Evolutionary conservation across 1,140 invertebrate genomes (phyloP).

Genomic region (Elymnias hypermnestra): DNA sequence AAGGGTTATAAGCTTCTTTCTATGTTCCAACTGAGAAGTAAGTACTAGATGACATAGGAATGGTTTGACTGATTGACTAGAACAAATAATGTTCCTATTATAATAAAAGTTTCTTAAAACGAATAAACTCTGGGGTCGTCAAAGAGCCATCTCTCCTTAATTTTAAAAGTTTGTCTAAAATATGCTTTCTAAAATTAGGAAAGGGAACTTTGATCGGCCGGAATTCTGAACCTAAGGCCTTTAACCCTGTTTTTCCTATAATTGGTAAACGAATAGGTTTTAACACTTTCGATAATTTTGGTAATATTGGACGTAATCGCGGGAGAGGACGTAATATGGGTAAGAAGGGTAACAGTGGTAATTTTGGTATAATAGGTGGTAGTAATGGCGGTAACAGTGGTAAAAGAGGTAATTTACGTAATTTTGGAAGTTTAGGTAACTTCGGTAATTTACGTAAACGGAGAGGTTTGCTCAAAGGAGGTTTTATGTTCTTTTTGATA

Average conservation of each 20-base stretch:
- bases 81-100: no score
- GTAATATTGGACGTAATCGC: conserved; percentile 27
- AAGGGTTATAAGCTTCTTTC: no score
- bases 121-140: conserved; percentile 38
- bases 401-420: conserved; percentile 21
- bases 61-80: no score
- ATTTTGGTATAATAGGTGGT: conserved; percentile 16
- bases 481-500: conserved; percentile 11
- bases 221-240: conserved; percentile 30
- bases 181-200: conserved; percentile 24
- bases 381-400: conserved; percentile 18
- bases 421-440: conserved; percentile 16
- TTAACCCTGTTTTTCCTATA: conserved; percentile 30
- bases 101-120: conserved; percentile 48
- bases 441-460: conserved; percentile 9
- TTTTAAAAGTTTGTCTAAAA: conserved; percentile 37
- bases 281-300: conserved; percentile 12
- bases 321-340: conserved; percentile 28
- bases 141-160: conserved; percentile 41
- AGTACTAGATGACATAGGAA: no score
- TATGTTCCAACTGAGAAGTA: no score
- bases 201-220: conserved; percentile 25
- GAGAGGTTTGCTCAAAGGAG: neutral
- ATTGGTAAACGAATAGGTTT: conserved; percentile 35
- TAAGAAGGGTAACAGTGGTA: conserved; percentile 19